Evolutionary conservation across 2,797 vertebrate genomes (phyloP).

Genomic region (Harpagifer antarcticus): DNA sequence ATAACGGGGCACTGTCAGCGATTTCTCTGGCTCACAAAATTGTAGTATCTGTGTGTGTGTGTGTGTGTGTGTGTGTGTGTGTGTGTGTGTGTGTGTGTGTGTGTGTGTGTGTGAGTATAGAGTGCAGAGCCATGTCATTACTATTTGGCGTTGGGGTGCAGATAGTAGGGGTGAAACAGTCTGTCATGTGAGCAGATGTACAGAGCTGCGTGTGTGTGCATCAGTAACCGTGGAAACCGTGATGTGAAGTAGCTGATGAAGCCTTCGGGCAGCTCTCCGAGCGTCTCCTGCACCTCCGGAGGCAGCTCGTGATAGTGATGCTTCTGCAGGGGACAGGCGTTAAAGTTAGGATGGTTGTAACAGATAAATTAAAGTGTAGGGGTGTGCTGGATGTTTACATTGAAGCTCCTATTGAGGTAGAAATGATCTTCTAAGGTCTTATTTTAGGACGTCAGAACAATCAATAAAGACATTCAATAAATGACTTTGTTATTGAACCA

Average conservation of each 20-base stretch:
- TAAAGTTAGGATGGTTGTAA: not conserved
- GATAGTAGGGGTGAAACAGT: slow-evolving; percentile 94
- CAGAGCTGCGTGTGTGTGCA: slow-evolving; percentile 84
- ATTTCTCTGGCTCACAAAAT: slow-evolving; percentile 16
- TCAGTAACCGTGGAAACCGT: slow-evolving; percentile 85
- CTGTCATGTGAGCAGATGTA: slow-evolving; percentile 89
- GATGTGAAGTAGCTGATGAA: slow-evolving; percentile 90
- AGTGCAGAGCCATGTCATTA: slow-evolving; percentile 26
- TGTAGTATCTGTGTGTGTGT: not conserved
- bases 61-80: not conserved
- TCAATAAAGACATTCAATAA: too few species aligned
- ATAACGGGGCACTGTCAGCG: slow-evolving; percentile 40
- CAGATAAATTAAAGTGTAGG: too few species aligned
- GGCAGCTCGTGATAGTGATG: slow-evolving; percentile 87
- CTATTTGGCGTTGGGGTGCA: slow-evolving; percentile 61
- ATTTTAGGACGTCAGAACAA: too few species aligned
- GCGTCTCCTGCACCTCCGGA: slow-evolving; percentile 87
- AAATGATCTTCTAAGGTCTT: too few species aligned
- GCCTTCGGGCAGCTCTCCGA: slow-evolving; percentile 89
- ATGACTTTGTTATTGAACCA: too few species aligned
- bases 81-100: not conserved
- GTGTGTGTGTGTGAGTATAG: not conserved
- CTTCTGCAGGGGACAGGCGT: slow-evolving; percentile 68
- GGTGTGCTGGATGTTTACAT: too few species aligned
- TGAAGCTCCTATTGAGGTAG: too few species aligned